A percentile compares a stretch with the other conserved stretches of the same genome.
These are phyloP conservation scores for Gadus chalcogrammus DNA, from an alignment of 2,113 vertebrate species.

Conservation along the genomic window DNA sequence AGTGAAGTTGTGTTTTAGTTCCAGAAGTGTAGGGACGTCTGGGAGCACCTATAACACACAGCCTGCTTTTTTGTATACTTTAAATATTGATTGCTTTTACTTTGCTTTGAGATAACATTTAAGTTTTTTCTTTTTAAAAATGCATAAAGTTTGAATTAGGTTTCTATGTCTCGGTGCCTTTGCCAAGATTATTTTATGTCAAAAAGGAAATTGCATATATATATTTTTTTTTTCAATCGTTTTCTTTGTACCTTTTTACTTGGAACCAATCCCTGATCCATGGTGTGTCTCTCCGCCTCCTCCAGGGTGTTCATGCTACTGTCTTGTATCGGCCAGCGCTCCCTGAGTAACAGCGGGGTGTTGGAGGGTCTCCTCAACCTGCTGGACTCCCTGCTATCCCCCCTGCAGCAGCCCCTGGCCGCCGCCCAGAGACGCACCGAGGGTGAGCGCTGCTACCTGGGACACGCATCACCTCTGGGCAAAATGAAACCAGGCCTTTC, in stretches of 20 bases:
- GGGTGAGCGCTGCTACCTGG: slow-evolving; percentile 68
- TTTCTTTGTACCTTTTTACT: background rate
- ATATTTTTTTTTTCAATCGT: background rate
- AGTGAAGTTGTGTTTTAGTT: background rate
- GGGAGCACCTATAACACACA: background rate
- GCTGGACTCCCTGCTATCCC: slow-evolving; percentile 88
- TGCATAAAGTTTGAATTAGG: too few species aligned
- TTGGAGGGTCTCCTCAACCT: slow-evolving; percentile 96
- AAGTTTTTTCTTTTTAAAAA: too few species aligned
- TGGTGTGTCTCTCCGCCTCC: background rate
- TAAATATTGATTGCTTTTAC: background rate
- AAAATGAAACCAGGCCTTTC: too few species aligned
- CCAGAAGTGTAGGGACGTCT: background rate
- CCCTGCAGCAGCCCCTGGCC: slow-evolving; percentile 85
- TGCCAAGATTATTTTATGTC: too few species aligned
- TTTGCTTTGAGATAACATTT: too few species aligned
- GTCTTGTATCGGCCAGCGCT: slow-evolving; percentile 98
- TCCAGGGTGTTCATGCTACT: slow-evolving; percentile 96
- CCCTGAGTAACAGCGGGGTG: slow-evolving; percentile 95
- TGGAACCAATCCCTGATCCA: background rate
- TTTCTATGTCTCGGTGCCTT: too few species aligned
- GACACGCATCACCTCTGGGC: background rate
- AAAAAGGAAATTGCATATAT: too few species aligned
- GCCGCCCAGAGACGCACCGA: slow-evolving; percentile 81
- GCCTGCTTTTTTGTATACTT: background rate